Conservation (phyloP, 2,888 invertebrate genomes). For the Hemithea aestivaria region DNA sequence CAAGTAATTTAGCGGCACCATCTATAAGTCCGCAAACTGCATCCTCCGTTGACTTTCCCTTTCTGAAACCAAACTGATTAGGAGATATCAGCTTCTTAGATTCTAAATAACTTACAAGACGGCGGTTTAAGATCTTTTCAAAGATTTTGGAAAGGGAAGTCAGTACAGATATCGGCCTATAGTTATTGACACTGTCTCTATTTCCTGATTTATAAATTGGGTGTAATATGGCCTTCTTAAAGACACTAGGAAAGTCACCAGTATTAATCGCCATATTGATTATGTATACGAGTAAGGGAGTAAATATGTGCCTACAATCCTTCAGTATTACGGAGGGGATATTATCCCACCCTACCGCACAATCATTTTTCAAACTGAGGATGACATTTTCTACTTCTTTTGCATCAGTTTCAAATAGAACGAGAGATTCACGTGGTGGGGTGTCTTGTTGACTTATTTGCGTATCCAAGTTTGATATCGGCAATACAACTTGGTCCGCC, state of each 20-base stretch:
- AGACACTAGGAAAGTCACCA: conserved; percentile 9
- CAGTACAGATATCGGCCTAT: conserved; percentile 16
- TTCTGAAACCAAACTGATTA: conserved; percentile 16
- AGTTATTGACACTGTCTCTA: conserved; percentile 13
- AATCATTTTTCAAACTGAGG: conserved; percentile 3
- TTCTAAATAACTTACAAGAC: conserved; percentile 2
- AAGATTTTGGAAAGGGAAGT: conserved; percentile 13
- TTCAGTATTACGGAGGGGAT: conserved; percentile 8
- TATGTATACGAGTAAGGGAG: conserved; percentile 5
- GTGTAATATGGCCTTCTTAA: not conserved
- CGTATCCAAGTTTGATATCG: too few relatives aligned
- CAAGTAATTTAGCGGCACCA: too few relatives aligned
- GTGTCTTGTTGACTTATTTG: not conserved
- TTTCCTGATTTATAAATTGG: conserved; percentile 14
- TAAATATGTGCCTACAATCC: not conserved
- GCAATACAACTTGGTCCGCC: not conserved
- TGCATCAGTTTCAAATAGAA: conserved; percentile 2
- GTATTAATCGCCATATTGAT: conserved; percentile 2
- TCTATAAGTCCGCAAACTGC: too few relatives aligned
- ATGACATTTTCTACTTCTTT: conserved; percentile 13
- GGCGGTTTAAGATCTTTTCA: conserved; percentile 9
- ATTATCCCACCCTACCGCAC: conserved; percentile 11
- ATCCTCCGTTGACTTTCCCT: not conserved
- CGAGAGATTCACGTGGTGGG: conserved; percentile 1
- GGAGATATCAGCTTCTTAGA: too few relatives aligned